phyloP scores from a whole-genome alignment of 2,888 invertebrate genomes.

The Pollenia angustigena region DNA sequence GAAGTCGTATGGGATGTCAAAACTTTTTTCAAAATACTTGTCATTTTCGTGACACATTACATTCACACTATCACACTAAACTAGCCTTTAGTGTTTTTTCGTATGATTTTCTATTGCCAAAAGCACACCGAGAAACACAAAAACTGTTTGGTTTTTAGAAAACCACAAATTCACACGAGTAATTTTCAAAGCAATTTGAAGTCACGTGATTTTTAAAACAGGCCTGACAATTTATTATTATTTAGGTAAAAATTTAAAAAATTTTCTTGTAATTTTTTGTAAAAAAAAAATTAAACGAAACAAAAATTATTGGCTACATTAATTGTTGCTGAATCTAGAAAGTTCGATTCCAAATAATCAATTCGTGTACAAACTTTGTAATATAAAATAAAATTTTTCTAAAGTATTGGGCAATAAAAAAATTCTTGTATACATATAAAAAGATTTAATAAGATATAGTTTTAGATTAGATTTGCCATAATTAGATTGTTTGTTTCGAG shows the following conservation, averaged over 20 bases:
- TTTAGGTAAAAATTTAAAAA: constrained; percentile 49
- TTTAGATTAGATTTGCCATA: too few species aligned
- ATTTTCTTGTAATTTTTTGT: neutral
- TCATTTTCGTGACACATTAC: too few species aligned
- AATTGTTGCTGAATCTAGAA: constrained; percentile 12
- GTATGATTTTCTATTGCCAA: too few species aligned
- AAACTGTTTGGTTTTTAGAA: too few species aligned
- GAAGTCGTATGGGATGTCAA: too few species aligned
- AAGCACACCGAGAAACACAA: too few species aligned
- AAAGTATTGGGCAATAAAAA: constrained; percentile 36
- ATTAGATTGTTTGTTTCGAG: constrained; percentile 5
- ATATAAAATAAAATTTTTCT: constrained; percentile 45
- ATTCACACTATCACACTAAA: too few species aligned
- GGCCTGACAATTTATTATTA: neutral
- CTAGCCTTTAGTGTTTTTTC: too few species aligned
- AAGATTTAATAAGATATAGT: neutral
- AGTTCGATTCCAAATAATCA: neutral
- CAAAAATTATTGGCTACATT: constrained; percentile 16
- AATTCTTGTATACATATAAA: constrained; percentile 13
- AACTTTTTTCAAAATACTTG: too few species aligned
- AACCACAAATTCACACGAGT: too few species aligned
- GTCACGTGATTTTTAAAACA: too few species aligned
- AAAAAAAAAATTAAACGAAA: neutral
- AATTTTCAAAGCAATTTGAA: too few species aligned
- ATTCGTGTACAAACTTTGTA: constrained; percentile 23